Percentiles rank a stretch among this genome's conserved stretches.
phyloP scores from a whole-genome alignment of 2,888 invertebrate species.

The Camptogramma bilineatum region DNA sequence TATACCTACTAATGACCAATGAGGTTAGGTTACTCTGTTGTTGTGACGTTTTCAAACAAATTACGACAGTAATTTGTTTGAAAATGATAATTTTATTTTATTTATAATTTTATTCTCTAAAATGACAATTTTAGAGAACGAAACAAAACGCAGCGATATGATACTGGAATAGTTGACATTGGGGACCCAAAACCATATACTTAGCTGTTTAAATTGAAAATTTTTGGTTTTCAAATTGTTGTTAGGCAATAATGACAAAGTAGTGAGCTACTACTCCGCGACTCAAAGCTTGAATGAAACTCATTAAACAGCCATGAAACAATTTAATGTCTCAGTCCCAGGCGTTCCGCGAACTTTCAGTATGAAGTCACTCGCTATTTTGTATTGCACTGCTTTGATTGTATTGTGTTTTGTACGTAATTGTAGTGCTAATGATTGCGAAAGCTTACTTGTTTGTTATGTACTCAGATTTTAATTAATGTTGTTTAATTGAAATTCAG shows the following conservation, averaged over 20 bases:
- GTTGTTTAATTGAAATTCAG: neutral
- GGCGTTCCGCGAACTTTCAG: conserved; percentile 34
- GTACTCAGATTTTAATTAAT: neutral
- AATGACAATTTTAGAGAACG: too few species aligned
- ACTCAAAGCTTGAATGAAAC: neutral
- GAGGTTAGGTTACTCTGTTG: too few species aligned
- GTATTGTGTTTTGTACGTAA: conserved; percentile 2
- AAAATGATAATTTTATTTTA: too few species aligned
- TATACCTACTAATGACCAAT: too few species aligned
- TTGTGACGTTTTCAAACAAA: too few species aligned
- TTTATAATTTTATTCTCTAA: too few species aligned
- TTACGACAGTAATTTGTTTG: too few species aligned
- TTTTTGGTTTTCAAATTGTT: neutral
- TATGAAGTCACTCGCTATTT: conserved; percentile 25
- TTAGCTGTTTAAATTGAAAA: neutral
- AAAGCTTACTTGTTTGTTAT: neutral
- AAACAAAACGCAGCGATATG: too few species aligned
- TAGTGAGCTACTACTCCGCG: neutral
- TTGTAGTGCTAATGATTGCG: neutral
- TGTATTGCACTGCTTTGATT: conserved; percentile 14
- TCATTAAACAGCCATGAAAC: conserved; percentile 3
- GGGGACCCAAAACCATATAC: too few species aligned
- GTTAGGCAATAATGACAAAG: neutral
- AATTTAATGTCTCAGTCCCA: conserved; percentile 11
- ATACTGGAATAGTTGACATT: too few species aligned